A percentile compares a stretch with the other conserved stretches of the same genome.
Conservation (phyloP, 2,113 vertebrate genomes). For the Malaclemys terrapin region DNA sequence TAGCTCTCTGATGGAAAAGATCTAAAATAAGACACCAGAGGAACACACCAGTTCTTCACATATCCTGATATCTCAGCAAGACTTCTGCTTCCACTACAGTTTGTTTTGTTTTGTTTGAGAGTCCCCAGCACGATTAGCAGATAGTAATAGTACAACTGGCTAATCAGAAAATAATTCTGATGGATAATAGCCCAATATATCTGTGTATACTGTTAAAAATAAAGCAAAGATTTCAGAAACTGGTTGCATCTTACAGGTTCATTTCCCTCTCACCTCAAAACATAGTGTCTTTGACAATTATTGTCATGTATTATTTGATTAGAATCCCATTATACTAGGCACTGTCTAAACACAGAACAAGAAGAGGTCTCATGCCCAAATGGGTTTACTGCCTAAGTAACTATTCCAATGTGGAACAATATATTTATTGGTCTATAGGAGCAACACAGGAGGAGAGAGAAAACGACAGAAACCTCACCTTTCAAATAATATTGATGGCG, state of each 20-base stretch:
- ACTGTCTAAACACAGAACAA: neutral
- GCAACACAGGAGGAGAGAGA: fast-evolving
- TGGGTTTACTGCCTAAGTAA: neutral
- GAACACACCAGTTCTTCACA: neutral
- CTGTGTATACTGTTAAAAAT: neutral
- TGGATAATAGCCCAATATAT: neutral
- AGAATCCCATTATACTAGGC: neutral
- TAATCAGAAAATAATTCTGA: neutral
- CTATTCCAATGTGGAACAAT: neutral
- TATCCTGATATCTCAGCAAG: neutral
- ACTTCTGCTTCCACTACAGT: neutral
- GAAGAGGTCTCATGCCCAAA: neutral
- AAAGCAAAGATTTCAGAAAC: neutral
- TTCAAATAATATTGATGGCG: neutral
- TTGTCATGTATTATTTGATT: neutral
- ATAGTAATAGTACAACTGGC: neutral
- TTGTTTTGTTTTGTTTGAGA: neutral
- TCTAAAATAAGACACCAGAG: neutral
- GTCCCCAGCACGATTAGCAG: neutral
- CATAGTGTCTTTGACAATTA: neutral
- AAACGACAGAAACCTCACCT: neutral
- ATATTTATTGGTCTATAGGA: neutral
- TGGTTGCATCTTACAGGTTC: neutral
- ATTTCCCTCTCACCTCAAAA: neutral
- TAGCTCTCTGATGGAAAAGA: constrained; percentile 3